Evolutionary conservation across 2,888 invertebrate species (phyloP).

Genomic region (Blastobasis lacticolella): DNA sequence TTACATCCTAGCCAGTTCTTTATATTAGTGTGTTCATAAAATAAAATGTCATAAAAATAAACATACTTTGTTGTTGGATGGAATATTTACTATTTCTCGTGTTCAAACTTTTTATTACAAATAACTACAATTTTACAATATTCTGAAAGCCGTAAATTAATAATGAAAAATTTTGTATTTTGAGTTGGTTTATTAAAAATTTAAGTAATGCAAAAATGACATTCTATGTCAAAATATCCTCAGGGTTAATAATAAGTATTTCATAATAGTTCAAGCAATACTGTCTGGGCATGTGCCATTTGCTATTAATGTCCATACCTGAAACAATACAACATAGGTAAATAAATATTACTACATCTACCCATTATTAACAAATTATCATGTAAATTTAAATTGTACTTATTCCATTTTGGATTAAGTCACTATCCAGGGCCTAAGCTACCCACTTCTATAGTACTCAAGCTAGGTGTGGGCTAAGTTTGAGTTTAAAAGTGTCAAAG

Average conservation of each 20-base stretch:
- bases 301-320: slow-evolving; percentile 67
- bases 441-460: too few relatives aligned
- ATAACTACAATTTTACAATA: slow-evolving; percentile 25
- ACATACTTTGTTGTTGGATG: slow-evolving; percentile 14
- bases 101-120: slow-evolving; percentile 36
- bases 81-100: slow-evolving; percentile 46
- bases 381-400: too few relatives aligned
- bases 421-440: too few relatives aligned
- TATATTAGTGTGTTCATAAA: too few relatives aligned
- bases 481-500: too few relatives aligned
- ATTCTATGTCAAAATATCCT: slow-evolving; percentile 17
- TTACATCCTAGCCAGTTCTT: too few relatives aligned
- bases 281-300: neutral
- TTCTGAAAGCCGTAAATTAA: slow-evolving; percentile 41
- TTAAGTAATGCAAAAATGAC: slow-evolving; percentile 54
- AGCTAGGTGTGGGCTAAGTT: too few relatives aligned
- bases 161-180: slow-evolving; percentile 48
- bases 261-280: slow-evolving; percentile 4
- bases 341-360: too few relatives aligned
- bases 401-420: too few relatives aligned
- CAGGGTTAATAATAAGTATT: too few relatives aligned
- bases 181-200: slow-evolving; percentile 52
- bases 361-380: too few relatives aligned
- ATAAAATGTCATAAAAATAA: slow-evolving; percentile 28
- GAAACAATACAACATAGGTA: slow-evolving; percentile 23